Evolutionary conservation across 1,140 invertebrate genomes (phyloP).

Genomic region (Dreissena rostriformis): DNA sequence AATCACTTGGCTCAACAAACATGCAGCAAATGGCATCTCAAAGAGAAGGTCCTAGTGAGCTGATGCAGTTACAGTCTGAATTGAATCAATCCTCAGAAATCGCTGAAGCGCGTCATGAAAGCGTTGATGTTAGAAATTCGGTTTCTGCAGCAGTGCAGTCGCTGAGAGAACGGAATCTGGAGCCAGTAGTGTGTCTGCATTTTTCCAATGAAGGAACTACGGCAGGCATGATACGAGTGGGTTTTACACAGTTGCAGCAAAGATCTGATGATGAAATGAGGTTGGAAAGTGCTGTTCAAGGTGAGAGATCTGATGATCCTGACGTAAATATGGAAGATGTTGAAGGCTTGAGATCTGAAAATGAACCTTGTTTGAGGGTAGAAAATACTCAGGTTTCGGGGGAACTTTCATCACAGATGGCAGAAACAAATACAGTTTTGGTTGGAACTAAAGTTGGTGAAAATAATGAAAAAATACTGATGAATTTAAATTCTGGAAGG

Average conservation of each 20-base stretch:
- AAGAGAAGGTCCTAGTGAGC: background rate
- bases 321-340: no score
- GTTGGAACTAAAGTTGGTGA: no score
- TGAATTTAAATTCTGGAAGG: no score
- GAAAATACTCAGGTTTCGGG: no score
- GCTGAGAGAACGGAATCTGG: constrained; percentile 56
- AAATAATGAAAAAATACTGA: no score
- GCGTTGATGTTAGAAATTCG: constrained; percentile 10
- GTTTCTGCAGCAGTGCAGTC: constrained; percentile 39
- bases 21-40: background rate
- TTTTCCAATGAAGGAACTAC: constrained; percentile 75
- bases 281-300: constrained; percentile 59
- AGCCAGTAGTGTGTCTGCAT: constrained; percentile 83
- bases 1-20: no score
- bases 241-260: constrained; percentile 70
- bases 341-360: no score
- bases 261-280: constrained; percentile 64
- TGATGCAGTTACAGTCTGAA: background rate
- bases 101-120: background rate
- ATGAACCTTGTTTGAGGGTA: no score
- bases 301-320: background rate
- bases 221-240: constrained; percentile 73
- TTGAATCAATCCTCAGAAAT: background rate
- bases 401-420: no score
- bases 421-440: no score